phyloP scores from a whole-genome alignment of 2,797 vertebrate species.

The Poecilia velifera region DNA sequence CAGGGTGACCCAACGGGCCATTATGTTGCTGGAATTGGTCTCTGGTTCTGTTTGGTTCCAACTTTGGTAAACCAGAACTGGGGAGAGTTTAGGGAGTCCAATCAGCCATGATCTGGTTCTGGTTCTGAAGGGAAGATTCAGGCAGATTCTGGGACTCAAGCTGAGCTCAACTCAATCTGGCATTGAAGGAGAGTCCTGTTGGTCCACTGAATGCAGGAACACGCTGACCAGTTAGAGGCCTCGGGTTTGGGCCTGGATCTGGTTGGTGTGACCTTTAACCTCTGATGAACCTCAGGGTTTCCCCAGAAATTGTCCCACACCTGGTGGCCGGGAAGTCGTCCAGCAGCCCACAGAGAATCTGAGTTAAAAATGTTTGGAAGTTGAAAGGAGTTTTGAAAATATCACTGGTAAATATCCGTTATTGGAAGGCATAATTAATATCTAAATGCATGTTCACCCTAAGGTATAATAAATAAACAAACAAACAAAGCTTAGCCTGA shows the following conservation, averaged over 20 bases:
- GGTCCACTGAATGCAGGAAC: not conserved
- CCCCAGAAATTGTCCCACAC: no score
- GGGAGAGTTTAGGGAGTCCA: not conserved
- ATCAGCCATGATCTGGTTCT: not conserved
- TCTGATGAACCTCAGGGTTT: no score
- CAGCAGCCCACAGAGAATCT: no score
- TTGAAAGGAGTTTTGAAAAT: no score
- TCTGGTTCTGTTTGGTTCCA: not conserved
- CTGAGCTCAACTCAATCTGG: not conserved
- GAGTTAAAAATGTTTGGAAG: no score
- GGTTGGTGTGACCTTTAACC: not conserved
- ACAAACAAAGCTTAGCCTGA: no score
- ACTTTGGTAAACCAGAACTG: not conserved
- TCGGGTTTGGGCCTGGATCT: not conserved
- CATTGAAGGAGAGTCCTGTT: not conserved
- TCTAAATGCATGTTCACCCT: no score
- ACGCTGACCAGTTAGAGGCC: not conserved
- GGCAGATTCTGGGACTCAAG: not conserved
- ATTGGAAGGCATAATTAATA: no score
- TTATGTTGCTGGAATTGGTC: not conserved
- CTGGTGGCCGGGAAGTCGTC: no score
- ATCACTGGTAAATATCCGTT: no score
- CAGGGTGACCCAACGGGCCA: not conserved
- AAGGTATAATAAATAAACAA: no score
- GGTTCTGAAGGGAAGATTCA: not conserved